Evolutionary conservation across 2,888 invertebrate species (phyloP).

Genomic region (Emmelina monodactyla): DNA sequence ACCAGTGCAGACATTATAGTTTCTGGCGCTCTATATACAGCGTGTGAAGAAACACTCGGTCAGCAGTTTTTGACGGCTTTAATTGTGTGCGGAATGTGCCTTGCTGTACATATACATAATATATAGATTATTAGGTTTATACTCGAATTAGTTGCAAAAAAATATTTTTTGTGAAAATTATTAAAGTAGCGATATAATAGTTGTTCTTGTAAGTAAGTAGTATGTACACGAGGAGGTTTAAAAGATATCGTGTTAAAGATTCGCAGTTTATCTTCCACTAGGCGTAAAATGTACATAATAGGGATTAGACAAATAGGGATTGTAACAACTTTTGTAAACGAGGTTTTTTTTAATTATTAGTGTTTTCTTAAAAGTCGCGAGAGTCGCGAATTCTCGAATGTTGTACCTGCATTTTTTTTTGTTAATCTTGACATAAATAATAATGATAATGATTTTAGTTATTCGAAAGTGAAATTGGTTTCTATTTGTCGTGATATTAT

Average conservation of each 20-base stretch:
- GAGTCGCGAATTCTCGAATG: conserved; percentile 65
- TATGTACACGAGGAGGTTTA: conserved; percentile 43
- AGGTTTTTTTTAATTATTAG: conserved; percentile 55
- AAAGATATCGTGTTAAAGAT: conserved; percentile 61
- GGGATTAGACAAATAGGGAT: conserved; percentile 43
- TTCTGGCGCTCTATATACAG: too few relatives aligned
- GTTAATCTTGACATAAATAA: conserved; percentile 62
- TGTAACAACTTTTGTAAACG: conserved; percentile 45
- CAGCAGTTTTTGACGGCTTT: conserved; percentile 52
- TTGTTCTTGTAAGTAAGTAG: conserved; percentile 42
- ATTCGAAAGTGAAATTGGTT: conserved; percentile 46
- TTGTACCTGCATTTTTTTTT: conserved; percentile 67
- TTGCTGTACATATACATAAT: conserved; percentile 62
- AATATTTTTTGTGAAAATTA: conserved; percentile 62
- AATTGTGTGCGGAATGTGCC: conserved; percentile 67
- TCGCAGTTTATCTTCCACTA: conserved; percentile 66
- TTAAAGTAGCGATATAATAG: conserved; percentile 45
- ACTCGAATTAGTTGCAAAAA: conserved; percentile 64
- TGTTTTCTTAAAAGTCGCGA: conserved; percentile 47
- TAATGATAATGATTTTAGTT: conserved; percentile 53
- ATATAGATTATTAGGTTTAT: conserved; percentile 55
- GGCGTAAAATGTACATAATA: conserved; percentile 57
- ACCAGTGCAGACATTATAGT: too few relatives aligned
- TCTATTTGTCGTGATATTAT: conserved; percentile 37
- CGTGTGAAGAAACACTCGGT: conserved; percentile 56